Evolutionary conservation across 1,140 invertebrate species (phyloP).

Genomic region (Colletes latitarsis): DNA sequence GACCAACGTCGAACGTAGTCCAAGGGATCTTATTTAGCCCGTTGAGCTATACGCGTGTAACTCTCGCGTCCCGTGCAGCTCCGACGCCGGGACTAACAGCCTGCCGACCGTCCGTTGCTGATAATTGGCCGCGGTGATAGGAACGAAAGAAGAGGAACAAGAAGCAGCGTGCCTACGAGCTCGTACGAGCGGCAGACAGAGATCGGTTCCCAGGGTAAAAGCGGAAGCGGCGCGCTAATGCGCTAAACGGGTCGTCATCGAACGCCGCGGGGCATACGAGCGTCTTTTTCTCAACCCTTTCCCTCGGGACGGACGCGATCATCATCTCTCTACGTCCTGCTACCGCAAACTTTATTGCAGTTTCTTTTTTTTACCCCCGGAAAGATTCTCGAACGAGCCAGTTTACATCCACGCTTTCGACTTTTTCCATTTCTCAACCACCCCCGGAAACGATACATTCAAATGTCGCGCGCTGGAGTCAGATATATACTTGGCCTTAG

Average conservation of each 20-base stretch:
- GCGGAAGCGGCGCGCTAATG: slow-evolving; percentile 52
- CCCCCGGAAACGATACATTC: no score
- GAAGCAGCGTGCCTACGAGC: slow-evolving; percentile 4
- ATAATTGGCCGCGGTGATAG: slow-evolving; percentile 63
- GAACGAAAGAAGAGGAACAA: slow-evolving; percentile 42
- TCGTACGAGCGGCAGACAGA: slow-evolving; percentile 20
- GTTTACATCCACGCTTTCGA: no score
- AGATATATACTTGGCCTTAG: no score
- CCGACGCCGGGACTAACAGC: slow-evolving; percentile 17
- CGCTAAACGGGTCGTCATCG: slow-evolving; percentile 54
- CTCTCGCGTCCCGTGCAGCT: slow-evolving; percentile 18
- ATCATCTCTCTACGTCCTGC: no score
- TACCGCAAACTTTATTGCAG: no score
- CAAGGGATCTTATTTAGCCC: no score
- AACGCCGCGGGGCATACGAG: slow-evolving; percentile 33
- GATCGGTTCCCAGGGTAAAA: slow-evolving; percentile 63
- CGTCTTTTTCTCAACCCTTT: slow-evolving; percentile 47
- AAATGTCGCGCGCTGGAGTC: no score
- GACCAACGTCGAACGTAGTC: no score
- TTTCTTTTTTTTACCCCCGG: no score
- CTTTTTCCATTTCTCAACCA: no score
- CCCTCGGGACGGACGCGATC: slow-evolving; percentile 6
- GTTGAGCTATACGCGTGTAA: slow-evolving; percentile 9
- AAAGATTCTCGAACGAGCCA: no score
- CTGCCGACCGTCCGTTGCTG: slow-evolving; percentile 22